A percentile compares a stretch with the other conserved stretches of the same genome.
These are phyloP conservation scores for Cecidostiba fungosa DNA, from an alignment of 2,888 invertebrate species.

Conservation along the genomic window DNA sequence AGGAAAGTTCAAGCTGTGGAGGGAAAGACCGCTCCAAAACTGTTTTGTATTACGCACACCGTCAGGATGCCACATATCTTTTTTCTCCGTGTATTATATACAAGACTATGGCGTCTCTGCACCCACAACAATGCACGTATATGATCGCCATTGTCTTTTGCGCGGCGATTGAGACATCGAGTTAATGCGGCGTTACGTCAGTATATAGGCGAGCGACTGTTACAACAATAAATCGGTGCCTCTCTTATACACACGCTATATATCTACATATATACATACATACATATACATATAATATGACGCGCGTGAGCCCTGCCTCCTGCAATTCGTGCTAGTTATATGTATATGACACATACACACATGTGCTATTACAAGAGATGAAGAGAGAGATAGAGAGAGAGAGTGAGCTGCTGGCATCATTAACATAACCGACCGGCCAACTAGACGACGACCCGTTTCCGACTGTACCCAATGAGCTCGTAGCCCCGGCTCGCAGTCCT, in stretches of 20 bases:
- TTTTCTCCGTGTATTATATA: too few relatives aligned
- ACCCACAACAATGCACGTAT: background rate
- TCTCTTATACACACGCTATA: constrained; percentile 57
- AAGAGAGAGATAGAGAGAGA: constrained; percentile 2
- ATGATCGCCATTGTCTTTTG: constrained; percentile 68
- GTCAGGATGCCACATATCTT: too few relatives aligned
- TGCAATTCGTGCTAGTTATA: constrained; percentile 26
- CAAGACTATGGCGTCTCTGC: background rate
- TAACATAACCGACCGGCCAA: constrained; percentile 74
- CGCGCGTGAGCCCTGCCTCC: constrained; percentile 41
- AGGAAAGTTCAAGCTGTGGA: too few relatives aligned
- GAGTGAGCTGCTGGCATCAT: constrained; percentile 67
- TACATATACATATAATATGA: background rate
- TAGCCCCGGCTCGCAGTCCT: constrained; percentile 3
- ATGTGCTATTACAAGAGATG: background rate
- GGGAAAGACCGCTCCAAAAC: too few relatives aligned
- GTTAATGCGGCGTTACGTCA: constrained; percentile 74
- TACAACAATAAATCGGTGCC: constrained; percentile 75
- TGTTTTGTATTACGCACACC: too few relatives aligned
- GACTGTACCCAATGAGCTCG: constrained; percentile 46
- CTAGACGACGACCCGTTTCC: constrained; percentile 64
- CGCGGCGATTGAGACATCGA: constrained; percentile 72
- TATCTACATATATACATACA: constrained; percentile 1
- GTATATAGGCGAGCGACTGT: constrained; percentile 70
- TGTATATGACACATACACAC: background rate